Conservation (phyloP, 2,797 vertebrate genomes). For the Fistularia commersonii region DNA sequence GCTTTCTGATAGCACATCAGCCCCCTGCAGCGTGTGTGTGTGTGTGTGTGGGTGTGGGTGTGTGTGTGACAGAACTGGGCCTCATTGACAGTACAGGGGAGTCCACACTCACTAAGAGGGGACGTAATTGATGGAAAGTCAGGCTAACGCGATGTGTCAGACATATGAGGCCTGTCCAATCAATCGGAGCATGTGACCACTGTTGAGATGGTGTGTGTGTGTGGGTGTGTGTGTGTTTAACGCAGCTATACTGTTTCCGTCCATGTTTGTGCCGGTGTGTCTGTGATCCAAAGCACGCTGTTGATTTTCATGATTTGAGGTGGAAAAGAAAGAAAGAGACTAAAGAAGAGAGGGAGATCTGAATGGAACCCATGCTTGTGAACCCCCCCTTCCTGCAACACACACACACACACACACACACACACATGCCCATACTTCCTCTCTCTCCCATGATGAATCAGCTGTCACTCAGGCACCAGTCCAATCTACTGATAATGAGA, state of each 20-base stretch:
- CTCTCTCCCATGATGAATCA: slow-evolving; percentile 89
- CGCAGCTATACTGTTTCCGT: slow-evolving; percentile 41
- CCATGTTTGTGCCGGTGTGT: slow-evolving; percentile 18
- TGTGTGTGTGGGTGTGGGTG: slow-evolving; percentile 5
- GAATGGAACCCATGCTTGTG: slow-evolving; percentile 77
- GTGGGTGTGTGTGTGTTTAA: slow-evolving; percentile 13
- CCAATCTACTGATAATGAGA: slow-evolving; percentile 95
- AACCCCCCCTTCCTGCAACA: too few relatives aligned
- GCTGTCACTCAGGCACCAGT: slow-evolving; percentile 90
- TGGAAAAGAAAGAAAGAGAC: slow-evolving; percentile 14
- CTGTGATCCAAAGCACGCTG: slow-evolving; percentile 33
- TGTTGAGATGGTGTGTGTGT: slow-evolving; percentile 13
- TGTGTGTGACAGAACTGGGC: slow-evolving; percentile 50
- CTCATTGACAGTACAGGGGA: slow-evolving; percentile 51
- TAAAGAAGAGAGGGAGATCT: slow-evolving; percentile 43
- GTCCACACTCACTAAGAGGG: slow-evolving; percentile 29
- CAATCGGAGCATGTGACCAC: slow-evolving; percentile 50
- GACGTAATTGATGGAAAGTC: slow-evolving; percentile 66
- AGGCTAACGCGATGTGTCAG: slow-evolving; percentile 65
- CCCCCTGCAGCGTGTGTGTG: slow-evolving; percentile 12
- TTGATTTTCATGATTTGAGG: slow-evolving; percentile 42
- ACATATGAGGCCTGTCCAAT: slow-evolving; percentile 69
- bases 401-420: slow-evolving; percentile 18
- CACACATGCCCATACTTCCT: slow-evolving; percentile 4
- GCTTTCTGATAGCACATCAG: slow-evolving; percentile 29